Conservation (phyloP, 1,140 invertebrate genomes). For the Hycleus phaleratus region DNA sequence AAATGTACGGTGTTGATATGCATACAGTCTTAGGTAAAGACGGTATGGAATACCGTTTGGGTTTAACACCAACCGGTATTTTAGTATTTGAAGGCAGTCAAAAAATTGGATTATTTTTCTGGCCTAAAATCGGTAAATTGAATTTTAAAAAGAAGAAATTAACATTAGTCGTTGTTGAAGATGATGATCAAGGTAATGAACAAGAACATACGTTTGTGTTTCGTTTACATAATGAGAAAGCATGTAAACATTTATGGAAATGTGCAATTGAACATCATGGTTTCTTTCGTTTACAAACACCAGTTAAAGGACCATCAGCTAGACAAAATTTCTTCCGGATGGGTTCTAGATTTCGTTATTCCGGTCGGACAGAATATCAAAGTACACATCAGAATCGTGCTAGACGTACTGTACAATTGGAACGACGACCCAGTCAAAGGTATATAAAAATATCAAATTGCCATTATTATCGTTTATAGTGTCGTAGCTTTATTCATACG, state of each 20-base stretch:
- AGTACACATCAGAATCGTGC: constrained; percentile 83
- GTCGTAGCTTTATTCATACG: no score
- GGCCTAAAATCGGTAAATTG: constrained; percentile 90
- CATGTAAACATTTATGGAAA: constrained; percentile 99
- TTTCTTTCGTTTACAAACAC: constrained; percentile 90
- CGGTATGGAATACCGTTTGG: constrained; percentile 91
- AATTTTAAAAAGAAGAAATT: constrained; percentile 96
- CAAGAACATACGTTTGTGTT: constrained; percentile 92
- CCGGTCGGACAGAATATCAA: constrained; percentile 92
- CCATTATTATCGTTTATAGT: no score
- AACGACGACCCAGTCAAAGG: constrained; percentile 90
- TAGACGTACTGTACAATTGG: constrained; percentile 86
- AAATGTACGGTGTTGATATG: constrained; percentile 96
- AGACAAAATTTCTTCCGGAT: constrained; percentile 95
- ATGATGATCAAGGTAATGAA: constrained; percentile 88
- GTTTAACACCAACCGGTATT: constrained; percentile 93
- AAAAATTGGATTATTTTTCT: constrained; percentile 98
- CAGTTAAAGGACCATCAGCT: constrained; percentile 79
- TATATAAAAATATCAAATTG: no score
- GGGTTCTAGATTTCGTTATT: constrained; percentile 93
- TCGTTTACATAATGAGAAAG: constrained; percentile 88
- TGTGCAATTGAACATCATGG: constrained; percentile 98
- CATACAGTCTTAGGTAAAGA: constrained; percentile 93
- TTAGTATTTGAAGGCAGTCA: constrained; percentile 91
- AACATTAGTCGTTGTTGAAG: constrained; percentile 90